Percentiles rank a stretch among this genome's conserved stretches.
Evolutionary conservation across 2,113 vertebrate genomes (phyloP).

Genomic region (Pipa parva): DNA sequence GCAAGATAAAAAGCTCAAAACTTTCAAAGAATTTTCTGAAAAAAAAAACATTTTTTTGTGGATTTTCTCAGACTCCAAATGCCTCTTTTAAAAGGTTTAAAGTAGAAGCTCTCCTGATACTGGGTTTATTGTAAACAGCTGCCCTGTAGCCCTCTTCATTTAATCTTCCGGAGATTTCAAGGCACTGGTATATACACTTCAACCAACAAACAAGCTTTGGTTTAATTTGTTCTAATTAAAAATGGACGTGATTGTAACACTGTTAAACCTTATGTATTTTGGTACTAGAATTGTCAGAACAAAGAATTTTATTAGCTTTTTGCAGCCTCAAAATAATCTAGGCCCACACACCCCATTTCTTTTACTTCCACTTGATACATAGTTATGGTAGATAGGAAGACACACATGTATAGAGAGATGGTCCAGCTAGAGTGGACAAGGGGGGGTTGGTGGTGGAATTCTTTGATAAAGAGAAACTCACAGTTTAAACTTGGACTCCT

Average conservation of each 20-base stretch:
- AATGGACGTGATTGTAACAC: not conserved
- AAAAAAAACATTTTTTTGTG: too few relatives aligned
- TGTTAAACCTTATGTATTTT: slow-evolving; percentile 21
- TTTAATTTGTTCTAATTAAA: slow-evolving; percentile 20
- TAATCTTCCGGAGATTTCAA: slow-evolving; percentile 17
- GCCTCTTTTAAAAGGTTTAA: too few relatives aligned
- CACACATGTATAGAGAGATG: too few relatives aligned
- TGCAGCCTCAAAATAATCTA: not conserved
- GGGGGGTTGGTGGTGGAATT: too few relatives aligned
- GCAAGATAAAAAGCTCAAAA: too few relatives aligned
- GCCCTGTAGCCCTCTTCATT: slow-evolving; percentile 19
- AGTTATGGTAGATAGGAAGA: slow-evolving; percentile 8
- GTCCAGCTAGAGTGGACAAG: too few relatives aligned
- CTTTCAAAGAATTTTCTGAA: too few relatives aligned
- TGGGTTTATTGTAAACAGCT: slow-evolving; percentile 23
- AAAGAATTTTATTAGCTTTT: slow-evolving; percentile 8
- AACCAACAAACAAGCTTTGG: slow-evolving; percentile 11
- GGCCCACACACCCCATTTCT: not conserved
- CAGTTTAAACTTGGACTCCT: too few relatives aligned
- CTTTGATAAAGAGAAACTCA: too few relatives aligned
- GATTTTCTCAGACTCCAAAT: too few relatives aligned
- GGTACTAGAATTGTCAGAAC: slow-evolving; percentile 17
- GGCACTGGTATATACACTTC: slow-evolving; percentile 1
- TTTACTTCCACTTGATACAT: not conserved
- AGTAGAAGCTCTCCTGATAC: slow-evolving; percentile 29